These are phyloP conservation scores for Koerneria pararmatus DNA, from an alignment of 2,888 invertebrate genomes.

Conservation along the genomic window DNA sequence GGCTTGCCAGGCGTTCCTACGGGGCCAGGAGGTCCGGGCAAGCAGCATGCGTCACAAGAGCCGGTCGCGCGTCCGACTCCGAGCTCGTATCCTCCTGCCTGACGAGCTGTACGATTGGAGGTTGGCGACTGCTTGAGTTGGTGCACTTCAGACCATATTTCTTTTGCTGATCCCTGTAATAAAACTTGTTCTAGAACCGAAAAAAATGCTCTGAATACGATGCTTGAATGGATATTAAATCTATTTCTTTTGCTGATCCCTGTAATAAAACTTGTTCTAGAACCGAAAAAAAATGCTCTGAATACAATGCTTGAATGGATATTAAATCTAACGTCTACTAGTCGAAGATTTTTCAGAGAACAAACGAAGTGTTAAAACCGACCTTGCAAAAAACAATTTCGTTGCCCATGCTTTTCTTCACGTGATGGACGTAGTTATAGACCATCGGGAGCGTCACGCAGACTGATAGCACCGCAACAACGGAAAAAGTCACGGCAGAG, in stretches of 20 bases:
- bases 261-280: too few species aligned
- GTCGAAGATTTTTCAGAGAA: too few species aligned
- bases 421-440: conserved; percentile 57
- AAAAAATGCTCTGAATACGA: too few species aligned
- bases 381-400: conserved; percentile 56
- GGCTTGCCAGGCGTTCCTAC: conserved; percentile 51
- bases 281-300: too few species aligned
- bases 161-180: conserved; percentile 38
- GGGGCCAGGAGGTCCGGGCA: conserved; percentile 51
- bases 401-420: conserved; percentile 51
- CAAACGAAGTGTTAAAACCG: too few species aligned
- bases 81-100: conserved; percentile 33
- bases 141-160: conserved; percentile 48
- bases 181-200: too few species aligned
- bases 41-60: conserved; percentile 45
- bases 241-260: too few species aligned
- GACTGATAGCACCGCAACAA: conserved; percentile 44
- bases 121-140: conserved; percentile 35
- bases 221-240: too few species aligned
- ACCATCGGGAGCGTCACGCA: conserved; percentile 56
- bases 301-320: too few species aligned
- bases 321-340: too few species aligned
- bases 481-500: conserved; percentile 35
- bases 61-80: conserved; percentile 16
- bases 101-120: conserved; percentile 47